phyloP scores from a whole-genome alignment of 1,140 invertebrate species.

The Amyelois transitella region DNA sequence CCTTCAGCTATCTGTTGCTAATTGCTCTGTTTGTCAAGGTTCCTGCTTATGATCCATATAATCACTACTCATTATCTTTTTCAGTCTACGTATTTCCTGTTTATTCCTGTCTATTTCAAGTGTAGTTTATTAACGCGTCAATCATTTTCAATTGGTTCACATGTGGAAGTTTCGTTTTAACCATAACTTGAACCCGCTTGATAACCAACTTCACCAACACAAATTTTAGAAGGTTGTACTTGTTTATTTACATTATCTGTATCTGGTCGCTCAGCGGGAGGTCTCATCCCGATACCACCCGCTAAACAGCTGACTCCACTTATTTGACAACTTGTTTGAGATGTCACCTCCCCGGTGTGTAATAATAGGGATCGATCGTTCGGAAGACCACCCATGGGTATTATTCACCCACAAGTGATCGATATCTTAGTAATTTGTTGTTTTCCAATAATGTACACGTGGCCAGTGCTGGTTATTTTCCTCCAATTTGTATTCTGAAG shows the following conservation, averaged over 20 bases:
- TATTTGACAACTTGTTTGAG: neutral
- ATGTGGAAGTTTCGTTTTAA: too few species aligned
- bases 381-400: neutral
- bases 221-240: neutral
- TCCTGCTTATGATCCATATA: neutral
- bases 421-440: neutral
- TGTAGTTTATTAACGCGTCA: too few species aligned
- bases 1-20: slow-evolving; percentile 9
- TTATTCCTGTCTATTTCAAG: too few species aligned
- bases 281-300: neutral
- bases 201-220: neutral
- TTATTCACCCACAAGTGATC: neutral
- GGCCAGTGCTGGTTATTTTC: neutral
- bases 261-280: neutral
- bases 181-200: neutral
- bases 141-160: too few species aligned
- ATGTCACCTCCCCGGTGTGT: neutral
- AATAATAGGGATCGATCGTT: neutral
- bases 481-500: neutral
- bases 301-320: neutral
- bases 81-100: too few species aligned
- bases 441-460: neutral
- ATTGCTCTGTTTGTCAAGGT: slow-evolving; percentile 8
- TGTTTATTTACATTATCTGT: neutral
- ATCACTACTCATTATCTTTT: neutral